Conservation (phyloP, 2,797 vertebrate species). For the Picus viridis region DNA sequence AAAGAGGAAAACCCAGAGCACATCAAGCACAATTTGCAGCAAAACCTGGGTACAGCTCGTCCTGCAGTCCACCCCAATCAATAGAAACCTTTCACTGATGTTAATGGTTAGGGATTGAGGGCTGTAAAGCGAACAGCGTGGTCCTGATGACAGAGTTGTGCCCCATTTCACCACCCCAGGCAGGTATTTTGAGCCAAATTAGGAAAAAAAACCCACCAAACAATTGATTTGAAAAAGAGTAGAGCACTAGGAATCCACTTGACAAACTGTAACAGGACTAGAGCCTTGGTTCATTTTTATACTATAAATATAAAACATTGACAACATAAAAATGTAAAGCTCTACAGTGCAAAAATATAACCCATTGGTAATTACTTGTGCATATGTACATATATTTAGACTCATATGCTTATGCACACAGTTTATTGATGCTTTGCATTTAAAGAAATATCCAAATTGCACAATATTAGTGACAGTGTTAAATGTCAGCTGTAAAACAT, state of each 20-base stretch:
- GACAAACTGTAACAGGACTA: neutral
- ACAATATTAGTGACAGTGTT: neutral
- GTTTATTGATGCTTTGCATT: neutral
- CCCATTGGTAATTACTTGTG: neutral
- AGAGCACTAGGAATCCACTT: neutral
- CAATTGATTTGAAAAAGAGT: neutral
- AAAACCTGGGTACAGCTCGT: neutral
- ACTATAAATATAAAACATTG: neutral
- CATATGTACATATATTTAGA: neutral
- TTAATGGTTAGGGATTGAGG: neutral
- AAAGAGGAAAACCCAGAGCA: neutral
- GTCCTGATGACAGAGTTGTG: neutral
- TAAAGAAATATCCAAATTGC: neutral
- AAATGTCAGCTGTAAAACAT: neutral
- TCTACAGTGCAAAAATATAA: neutral
- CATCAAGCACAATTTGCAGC: constrained; percentile 15
- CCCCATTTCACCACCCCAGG: neutral
- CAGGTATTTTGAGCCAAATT: neutral
- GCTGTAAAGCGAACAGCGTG: neutral
- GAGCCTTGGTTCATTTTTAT: neutral
- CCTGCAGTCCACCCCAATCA: neutral
- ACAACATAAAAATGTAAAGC: neutral
- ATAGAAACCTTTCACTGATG: neutral
- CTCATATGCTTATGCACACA: neutral
- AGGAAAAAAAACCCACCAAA: neutral